These are phyloP conservation scores for Caenorhabditis wallacei DNA, from an alignment of 2,888 invertebrate genomes.

Conservation along the genomic window DNA sequence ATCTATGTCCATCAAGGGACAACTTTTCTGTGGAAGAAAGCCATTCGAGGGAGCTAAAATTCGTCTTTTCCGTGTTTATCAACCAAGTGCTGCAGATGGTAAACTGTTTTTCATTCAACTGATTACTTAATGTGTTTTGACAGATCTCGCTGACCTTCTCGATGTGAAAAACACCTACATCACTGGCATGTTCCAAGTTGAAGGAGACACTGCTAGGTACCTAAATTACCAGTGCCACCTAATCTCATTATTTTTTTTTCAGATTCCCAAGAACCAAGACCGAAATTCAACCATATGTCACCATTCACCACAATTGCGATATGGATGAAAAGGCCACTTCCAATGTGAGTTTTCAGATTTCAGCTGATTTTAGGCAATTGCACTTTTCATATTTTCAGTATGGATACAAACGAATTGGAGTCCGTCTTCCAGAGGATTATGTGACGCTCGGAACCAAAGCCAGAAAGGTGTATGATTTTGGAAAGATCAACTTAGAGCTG, in stretches of 20 bases:
- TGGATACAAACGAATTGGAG: constrained; percentile 68
- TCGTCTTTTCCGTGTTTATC: constrained; percentile 65
- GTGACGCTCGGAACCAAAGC: constrained; percentile 69
- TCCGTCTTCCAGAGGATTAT: constrained; percentile 69
- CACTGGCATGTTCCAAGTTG: constrained; percentile 71
- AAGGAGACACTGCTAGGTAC: constrained; percentile 67
- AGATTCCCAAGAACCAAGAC: constrained; percentile 70
- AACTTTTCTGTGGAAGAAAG: constrained; percentile 65
- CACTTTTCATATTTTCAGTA: constrained; percentile 47
- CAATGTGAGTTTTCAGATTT: constrained; percentile 40
- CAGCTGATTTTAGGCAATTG: neutral
- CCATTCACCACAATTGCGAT: constrained; percentile 69
- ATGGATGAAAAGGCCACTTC: constrained; percentile 65
- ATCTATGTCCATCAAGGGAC: constrained; percentile 69
- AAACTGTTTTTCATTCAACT: neutral
- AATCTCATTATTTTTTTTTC: neutral
- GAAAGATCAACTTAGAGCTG: constrained; percentile 69
- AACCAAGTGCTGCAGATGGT: constrained; percentile 68
- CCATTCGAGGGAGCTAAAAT: constrained; percentile 71
- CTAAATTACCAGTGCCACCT: too few species aligned
- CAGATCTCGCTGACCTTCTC: constrained; percentile 67
- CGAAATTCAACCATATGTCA: constrained; percentile 69
- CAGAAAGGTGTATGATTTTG: constrained; percentile 69
- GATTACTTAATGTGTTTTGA: neutral
- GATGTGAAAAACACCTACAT: constrained; percentile 65